Evolutionary conservation across 2,888 invertebrate genomes (phyloP).

Genomic region (Drosophila mulleri): DNA sequence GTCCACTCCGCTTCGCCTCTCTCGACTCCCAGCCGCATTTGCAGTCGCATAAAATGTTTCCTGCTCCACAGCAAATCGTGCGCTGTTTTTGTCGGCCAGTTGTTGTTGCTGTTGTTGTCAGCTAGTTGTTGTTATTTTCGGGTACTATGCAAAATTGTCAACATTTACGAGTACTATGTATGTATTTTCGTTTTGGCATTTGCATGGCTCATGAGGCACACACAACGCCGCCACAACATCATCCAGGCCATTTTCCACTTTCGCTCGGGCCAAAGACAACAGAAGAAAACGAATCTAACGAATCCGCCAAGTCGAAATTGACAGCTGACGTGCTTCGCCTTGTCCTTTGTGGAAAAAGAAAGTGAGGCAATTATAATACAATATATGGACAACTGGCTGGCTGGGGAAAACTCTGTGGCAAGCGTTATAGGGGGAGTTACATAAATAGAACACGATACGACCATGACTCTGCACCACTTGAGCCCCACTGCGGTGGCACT

Average conservation of each 20-base stretch:
- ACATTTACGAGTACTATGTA: constrained; percentile 54
- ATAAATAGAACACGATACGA: constrained; percentile 7
- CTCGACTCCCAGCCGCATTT: constrained; percentile 28
- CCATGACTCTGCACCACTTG: constrained; percentile 6
- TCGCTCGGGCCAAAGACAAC: constrained; percentile 29
- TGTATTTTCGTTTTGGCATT: constrained; percentile 51
- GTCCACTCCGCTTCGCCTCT: neutral
- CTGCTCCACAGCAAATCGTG: constrained; percentile 71
- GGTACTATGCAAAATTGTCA: constrained; percentile 63
- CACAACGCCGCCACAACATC: constrained; percentile 19
- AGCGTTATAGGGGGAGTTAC: neutral
- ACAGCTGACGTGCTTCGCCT: constrained; percentile 13
- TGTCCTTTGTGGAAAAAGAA: constrained; percentile 13
- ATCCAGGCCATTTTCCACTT: constrained; percentile 55
- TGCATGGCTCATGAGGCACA: constrained; percentile 60
- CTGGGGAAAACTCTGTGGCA: no score
- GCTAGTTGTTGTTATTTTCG: constrained; percentile 39
- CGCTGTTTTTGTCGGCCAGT: constrained; percentile 32
- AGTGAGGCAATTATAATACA: neutral
- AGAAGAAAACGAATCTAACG: constrained; percentile 37
- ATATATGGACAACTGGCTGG: neutral
- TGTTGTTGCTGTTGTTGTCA: constrained; percentile 4
- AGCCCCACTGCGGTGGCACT: neutral
- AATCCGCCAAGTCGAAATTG: constrained; percentile 17
- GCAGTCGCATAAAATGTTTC: constrained; percentile 65